Percentiles rank a stretch among this genome's conserved stretches.
phyloP scores from a whole-genome alignment of 2,113 vertebrate species.

The Enhydra lutris region DNA sequence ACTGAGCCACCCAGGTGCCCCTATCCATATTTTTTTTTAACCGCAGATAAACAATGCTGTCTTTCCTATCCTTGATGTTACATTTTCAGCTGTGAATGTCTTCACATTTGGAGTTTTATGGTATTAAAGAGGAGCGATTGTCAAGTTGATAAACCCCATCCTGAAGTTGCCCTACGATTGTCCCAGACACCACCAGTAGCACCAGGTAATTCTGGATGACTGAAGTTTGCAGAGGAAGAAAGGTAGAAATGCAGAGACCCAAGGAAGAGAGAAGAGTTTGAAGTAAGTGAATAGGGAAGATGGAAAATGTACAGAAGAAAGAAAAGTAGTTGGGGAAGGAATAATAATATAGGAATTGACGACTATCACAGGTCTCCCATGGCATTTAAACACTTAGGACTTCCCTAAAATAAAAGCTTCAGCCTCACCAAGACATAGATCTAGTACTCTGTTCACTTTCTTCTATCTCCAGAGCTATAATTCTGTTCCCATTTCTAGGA shows the following conservation, averaged over 20 bases:
- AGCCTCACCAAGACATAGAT: fast-evolving
- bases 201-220: too few relatives aligned
- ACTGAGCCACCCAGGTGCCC: too few relatives aligned
- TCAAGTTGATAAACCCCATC: neutral
- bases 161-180: fast-evolving
- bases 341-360: neutral
- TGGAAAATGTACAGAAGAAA: neutral
- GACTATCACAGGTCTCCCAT: fast-evolving
- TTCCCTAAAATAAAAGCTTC: neutral
- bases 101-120: neutral
- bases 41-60: neutral
- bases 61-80: neutral
- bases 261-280: neutral
- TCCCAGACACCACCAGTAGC: too few relatives aligned
- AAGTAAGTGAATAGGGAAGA: neutral
- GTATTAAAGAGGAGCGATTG: neutral
- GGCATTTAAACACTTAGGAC: fast-evolving
- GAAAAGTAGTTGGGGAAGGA: too few relatives aligned
- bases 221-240: neutral
- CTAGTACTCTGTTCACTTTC: neutral
- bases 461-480: neutral
- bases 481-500: neutral
- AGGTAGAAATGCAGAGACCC: neutral
- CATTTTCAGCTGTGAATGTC: neutral
- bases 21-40: too few relatives aligned